A percentile compares a stretch with the other conserved stretches of the same genome.
phyloP scores from a whole-genome alignment of 2,888 invertebrate species.

The Cremastobaeus sp. region DNA sequence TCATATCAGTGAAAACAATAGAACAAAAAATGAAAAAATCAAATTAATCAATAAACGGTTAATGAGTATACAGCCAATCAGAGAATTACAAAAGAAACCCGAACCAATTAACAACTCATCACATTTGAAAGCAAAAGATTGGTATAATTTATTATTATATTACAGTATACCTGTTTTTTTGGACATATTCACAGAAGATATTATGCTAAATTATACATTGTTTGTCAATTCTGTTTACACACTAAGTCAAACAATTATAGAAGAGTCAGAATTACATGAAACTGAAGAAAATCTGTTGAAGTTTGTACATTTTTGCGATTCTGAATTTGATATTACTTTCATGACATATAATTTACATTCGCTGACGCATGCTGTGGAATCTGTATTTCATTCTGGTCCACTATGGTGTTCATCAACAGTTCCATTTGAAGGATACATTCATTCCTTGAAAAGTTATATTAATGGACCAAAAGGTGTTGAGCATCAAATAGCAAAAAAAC shows the following conservation, averaged over 20 bases:
- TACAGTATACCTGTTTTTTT: conserved; percentile 24
- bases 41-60: conserved; percentile 8
- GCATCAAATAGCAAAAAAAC: too few species aligned
- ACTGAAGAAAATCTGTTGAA: conserved; percentile 13
- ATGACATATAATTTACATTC: conserved; percentile 24
- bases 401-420: too few species aligned
- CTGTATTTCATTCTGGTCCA: conserved; percentile 23
- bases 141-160: conserved; percentile 28
- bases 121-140: conserved; percentile 41
- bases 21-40: conserved; percentile 7
- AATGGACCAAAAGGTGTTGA: too few species aligned
- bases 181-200: conserved; percentile 2
- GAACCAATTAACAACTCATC: conserved; percentile 9
- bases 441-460: too few species aligned
- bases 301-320: neutral
- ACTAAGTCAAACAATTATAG: conserved; percentile 10
- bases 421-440: too few species aligned
- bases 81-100: conserved; percentile 36
- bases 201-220: neutral
- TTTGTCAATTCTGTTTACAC: conserved; percentile 31
- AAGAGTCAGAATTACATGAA: conserved; percentile 3
- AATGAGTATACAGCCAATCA: neutral
- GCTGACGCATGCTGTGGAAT: conserved; percentile 11
- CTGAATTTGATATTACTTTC: neutral
- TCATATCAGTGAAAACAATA: neutral